Evolutionary conservation across 2,113 vertebrate species (phyloP).

Genomic region (Turnix velox): DNA sequence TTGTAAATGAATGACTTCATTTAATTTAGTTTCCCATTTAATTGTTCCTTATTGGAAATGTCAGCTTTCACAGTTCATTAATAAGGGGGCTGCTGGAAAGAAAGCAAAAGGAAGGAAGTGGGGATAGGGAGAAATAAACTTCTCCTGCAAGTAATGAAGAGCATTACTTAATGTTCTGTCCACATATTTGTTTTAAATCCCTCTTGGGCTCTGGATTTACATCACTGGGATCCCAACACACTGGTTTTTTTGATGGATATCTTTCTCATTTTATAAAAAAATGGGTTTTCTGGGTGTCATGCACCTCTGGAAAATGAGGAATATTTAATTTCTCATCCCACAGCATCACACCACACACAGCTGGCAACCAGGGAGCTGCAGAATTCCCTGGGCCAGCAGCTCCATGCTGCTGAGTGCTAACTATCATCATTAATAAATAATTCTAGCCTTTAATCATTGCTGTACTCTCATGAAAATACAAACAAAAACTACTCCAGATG

Average conservation of each 20-base stretch:
- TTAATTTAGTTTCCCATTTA: constrained; percentile 59
- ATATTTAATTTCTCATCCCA: not conserved
- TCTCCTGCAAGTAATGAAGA: not conserved
- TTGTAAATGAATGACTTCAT: constrained; percentile 67
- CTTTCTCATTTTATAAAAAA: not conserved
- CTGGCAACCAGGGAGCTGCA: rapidly evolving
- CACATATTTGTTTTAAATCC: not conserved
- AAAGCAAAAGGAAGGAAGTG: not conserved
- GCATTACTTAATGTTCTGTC: not conserved
- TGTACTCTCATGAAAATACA: rapidly evolving
- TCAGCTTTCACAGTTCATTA: constrained; percentile 70
- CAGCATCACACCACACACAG: not conserved
- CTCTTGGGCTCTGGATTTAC: not conserved
- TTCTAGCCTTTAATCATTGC: not conserved
- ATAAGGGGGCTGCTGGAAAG: constrained; percentile 10
- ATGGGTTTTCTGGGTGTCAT: not conserved
- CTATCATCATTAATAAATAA: not conserved
- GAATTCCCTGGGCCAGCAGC: not conserved
- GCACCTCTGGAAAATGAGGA: not conserved
- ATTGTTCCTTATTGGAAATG: constrained; percentile 69
- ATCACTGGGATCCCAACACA: not conserved
- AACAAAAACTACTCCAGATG: not conserved
- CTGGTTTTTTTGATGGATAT: not conserved
- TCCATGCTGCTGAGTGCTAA: not conserved
- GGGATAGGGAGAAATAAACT: not conserved